Percentiles rank a stretch among this genome's conserved stretches.
Evolutionary conservation across 2,797 vertebrate species (phyloP).

Genomic region (Acanthurus lineatus): DNA sequence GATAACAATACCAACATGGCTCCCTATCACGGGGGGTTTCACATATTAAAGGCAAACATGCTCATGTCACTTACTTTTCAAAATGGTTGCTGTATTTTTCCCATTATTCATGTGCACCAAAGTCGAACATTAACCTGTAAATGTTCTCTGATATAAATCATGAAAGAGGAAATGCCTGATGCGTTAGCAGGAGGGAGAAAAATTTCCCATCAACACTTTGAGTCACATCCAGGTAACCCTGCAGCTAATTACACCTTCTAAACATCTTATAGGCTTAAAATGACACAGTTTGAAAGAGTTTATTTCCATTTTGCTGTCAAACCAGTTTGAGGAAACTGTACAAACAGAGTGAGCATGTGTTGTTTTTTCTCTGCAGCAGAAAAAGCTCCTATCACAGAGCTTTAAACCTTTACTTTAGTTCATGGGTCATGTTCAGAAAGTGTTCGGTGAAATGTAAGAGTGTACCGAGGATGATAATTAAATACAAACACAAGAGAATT

Average conservation of each 20-base stretch:
- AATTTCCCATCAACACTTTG: constrained; percentile 6
- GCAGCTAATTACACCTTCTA: not conserved
- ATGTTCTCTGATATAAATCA: constrained; percentile 22
- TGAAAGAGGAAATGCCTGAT: constrained; percentile 40
- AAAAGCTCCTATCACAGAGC: not conserved
- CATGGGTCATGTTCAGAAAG: not conserved
- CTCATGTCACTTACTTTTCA: too few species aligned
- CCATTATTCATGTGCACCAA: not conserved
- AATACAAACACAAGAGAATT: constrained; percentile 4
- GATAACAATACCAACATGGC: too few species aligned
- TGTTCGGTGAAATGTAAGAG: constrained; percentile 1
- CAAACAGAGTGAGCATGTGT: constrained; percentile 33
- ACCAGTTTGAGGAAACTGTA: constrained; percentile 41
- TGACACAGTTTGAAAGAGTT: not conserved
- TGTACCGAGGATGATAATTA: not conserved
- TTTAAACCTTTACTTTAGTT: not conserved
- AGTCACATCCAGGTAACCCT: not conserved
- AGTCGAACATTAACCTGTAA: constrained; percentile 39
- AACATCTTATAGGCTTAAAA: constrained; percentile 2
- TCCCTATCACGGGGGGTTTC: too few species aligned
- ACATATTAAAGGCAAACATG: too few species aligned
- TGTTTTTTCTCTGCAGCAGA: not conserved
- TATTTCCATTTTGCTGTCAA: constrained; percentile 13
- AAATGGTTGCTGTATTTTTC: not conserved
- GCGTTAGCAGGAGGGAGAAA: not conserved